A percentile compares a stretch with the other conserved stretches of the same genome.
These are phyloP conservation scores for Augochlora pura DNA, from an alignment of 1,140 invertebrate species.

Conservation along the genomic window DNA sequence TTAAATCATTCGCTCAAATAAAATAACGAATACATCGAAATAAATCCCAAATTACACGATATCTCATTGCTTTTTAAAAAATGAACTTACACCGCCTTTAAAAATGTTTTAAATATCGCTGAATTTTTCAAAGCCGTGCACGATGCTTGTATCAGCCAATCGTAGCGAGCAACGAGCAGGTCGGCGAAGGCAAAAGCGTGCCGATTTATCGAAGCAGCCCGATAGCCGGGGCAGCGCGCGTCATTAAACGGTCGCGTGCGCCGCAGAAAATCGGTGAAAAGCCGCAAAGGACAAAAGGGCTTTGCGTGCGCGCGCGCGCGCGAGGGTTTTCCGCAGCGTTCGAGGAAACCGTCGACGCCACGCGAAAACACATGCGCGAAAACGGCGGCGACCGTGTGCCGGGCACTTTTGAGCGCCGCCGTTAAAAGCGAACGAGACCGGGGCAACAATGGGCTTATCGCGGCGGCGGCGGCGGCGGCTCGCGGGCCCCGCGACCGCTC, in stretches of 20 bases:
- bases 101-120: too few relatives aligned
- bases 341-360: background rate
- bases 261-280: background rate
- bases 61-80: too few relatives aligned
- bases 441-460: conserved; percentile 63
- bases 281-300: background rate
- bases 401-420: conserved; percentile 30
- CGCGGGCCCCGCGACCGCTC: conserved; percentile 28
- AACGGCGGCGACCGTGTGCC: background rate
- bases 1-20: too few relatives aligned
- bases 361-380: conserved; percentile 34
- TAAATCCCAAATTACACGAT: too few relatives aligned
- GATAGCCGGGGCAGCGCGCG: conserved; percentile 32
- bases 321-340: background rate
- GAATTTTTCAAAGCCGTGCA: too few relatives aligned
- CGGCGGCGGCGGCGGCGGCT: conserved; percentile 43
- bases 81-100: too few relatives aligned
- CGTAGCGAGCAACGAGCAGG: conserved; percentile 5
- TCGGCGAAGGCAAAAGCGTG: background rate
- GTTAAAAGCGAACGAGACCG: conserved; percentile 54
- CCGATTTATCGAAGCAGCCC: background rate
- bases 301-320: too few relatives aligned
- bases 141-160: background rate
- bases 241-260: conserved; percentile 20
- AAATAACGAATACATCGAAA: too few relatives aligned